Conservation (phyloP, 2,113 vertebrate species). For the Pseudopodoces humilis region DNA sequence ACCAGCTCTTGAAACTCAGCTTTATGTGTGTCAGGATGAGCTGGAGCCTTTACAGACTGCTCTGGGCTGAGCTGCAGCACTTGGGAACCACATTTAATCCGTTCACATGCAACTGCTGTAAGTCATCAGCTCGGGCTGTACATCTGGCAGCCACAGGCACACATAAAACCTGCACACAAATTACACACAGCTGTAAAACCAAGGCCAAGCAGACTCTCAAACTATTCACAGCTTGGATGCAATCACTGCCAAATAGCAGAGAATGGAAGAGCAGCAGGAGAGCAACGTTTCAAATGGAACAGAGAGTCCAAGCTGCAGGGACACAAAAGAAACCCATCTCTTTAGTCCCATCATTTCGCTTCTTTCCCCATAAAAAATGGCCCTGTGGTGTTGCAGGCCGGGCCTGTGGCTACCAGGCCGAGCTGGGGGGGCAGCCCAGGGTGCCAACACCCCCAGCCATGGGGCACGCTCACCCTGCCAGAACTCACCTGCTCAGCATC, state of each 20-base stretch:
- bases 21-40: neutral
- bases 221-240: conserved; percentile 10
- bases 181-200: neutral
- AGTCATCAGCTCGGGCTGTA: neutral
- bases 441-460: neutral
- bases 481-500: conserved; percentile 76
- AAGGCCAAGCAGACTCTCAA: neutral
- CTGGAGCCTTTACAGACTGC: neutral
- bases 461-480: rapidly evolving
- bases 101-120: neutral
- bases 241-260: neutral
- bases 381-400: neutral
- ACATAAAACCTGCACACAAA: neutral
- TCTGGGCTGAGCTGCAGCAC: neutral
- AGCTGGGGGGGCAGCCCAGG: neutral
- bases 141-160: neutral
- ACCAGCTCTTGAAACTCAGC: neutral
- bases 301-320: neutral
- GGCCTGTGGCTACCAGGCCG: neutral
- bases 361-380: neutral
- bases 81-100: neutral
- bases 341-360: neutral
- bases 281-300: neutral
- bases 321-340: neutral
- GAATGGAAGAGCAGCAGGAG: conserved; percentile 32